Evolutionary conservation across 2,113 vertebrate genomes (phyloP), one percentile per base, ranked within the genome.

Genomic region (Perca fluviatilis): DNA sequence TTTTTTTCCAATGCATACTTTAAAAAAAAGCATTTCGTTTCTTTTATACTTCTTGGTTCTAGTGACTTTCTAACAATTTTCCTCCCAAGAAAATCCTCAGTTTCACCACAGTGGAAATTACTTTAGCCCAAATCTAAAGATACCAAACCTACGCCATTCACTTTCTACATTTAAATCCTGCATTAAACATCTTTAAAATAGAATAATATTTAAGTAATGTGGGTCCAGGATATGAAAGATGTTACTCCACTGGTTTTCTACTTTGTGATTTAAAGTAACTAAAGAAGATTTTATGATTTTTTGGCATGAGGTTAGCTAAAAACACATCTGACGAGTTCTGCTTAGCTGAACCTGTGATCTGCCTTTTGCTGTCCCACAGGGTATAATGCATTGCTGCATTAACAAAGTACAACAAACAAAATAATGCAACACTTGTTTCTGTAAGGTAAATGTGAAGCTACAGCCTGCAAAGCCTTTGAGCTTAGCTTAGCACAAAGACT

Each of bases 51-150:
- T 58, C 46, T 57, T 75, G 18, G 54, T 74, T 83, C 6, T 23
- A 65, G 58, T 21, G 69, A 78, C 27, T 46, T 56, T 63, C 21
- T 79, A 80, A 77, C 62, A 71, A 2, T 19, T 73, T 73, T 58
- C 43, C 53, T 36, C 27, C 47, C 51, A 11, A 57, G 18, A 78
- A 63, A 58, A 58, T 33, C 27, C 25, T 64, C 9, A 25, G 14
- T 33, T 60, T 75, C 18, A 13, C 14, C 5, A 36, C 50, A 65
- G 9, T 19, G 47, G 30, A 70, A 3, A 66, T 66, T 18, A 58
- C 23, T 46, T 57, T 2, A 12, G n/a, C 23, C 23, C 16, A 18
- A 8, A 36, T 69, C 3, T 40, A 30, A 54, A 54, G 14, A 70
- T 23, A 56, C 27, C 27, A 14, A 74, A 50, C 18, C 14, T 18